Evolutionary conservation across 1,140 invertebrate species (phyloP).

Genomic region (Caenorhabditis latens): DNA sequence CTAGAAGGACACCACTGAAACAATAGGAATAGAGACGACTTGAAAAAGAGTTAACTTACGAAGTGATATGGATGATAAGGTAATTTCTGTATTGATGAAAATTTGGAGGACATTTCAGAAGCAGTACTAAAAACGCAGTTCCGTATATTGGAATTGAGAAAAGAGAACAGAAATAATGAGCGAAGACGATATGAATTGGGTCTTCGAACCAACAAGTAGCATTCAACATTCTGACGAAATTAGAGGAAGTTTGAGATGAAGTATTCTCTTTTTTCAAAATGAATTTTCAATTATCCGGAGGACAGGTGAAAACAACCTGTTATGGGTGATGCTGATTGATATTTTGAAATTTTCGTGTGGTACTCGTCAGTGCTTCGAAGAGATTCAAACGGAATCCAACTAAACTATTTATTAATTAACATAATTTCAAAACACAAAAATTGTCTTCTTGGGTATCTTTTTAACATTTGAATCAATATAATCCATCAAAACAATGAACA

Average conservation of each 20-base stretch:
- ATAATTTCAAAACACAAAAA: not conserved
- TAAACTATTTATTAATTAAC: too few relatives aligned
- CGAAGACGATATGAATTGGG: not conserved
- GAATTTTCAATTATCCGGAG: too few relatives aligned
- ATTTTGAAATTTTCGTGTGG: too few relatives aligned
- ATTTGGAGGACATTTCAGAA: not conserved
- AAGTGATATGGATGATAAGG: not conserved
- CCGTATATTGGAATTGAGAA: not conserved
- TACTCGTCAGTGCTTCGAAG: too few relatives aligned
- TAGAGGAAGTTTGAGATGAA: too few relatives aligned
- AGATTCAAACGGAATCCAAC: too few relatives aligned
- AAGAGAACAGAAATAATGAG: not conserved
- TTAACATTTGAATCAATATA: not conserved
- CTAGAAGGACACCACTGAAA: not conserved
- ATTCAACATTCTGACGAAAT: not conserved
- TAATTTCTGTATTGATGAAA: not conserved
- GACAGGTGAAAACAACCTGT: too few relatives aligned
- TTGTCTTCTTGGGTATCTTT: not conserved
- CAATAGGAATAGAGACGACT: too few relatives aligned
- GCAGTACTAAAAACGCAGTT: not conserved
- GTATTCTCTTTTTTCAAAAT: too few relatives aligned
- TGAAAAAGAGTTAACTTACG: too few relatives aligned
- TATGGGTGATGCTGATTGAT: too few relatives aligned
- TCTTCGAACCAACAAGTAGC: slow-evolving; percentile 1
- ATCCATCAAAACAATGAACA: slow-evolving; percentile 9